Evolutionary conservation across 2,113 vertebrate genomes (phyloP).

Genomic region (Takifugu bimaculatus): DNA sequence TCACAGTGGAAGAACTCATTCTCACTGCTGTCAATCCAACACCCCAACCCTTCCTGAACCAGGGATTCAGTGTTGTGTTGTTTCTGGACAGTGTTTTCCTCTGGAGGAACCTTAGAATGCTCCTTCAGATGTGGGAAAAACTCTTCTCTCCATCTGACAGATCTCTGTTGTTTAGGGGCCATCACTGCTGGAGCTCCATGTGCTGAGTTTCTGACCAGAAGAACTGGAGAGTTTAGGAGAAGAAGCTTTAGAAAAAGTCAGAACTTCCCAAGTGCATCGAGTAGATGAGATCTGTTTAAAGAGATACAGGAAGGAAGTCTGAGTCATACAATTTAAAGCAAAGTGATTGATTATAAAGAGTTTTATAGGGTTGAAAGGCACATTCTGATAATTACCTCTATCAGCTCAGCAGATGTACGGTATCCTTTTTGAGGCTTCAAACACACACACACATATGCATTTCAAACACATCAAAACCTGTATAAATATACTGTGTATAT

Average conservation of each 20-base stretch:
- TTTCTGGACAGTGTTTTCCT: constrained; percentile 53
- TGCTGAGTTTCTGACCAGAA: constrained; percentile 1
- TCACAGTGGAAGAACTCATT: constrained; percentile 25
- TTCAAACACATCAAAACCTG: not conserved
- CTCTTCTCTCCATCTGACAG: constrained; percentile 1
- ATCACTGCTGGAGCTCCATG: not conserved
- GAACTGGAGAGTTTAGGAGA: constrained; percentile 9
- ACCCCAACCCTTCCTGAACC: not conserved
- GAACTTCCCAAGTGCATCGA: constrained; percentile 12
- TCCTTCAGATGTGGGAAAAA: constrained; percentile 51
- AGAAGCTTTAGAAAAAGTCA: constrained; percentile 19
- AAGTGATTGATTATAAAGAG: not conserved
- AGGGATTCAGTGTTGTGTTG: constrained; percentile 32
- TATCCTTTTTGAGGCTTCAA: too few species aligned
- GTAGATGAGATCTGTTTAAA: too few species aligned
- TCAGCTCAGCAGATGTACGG: not conserved
- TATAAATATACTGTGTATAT: not conserved
- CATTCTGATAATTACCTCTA: not conserved
- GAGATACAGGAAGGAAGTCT: not conserved
- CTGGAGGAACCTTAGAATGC: not conserved
- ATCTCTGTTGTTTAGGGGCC: constrained; percentile 38
- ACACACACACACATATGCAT: not conserved
- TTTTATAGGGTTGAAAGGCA: not conserved
- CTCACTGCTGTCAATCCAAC: constrained; percentile 20
- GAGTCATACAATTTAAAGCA: too few species aligned